Percentiles rank a stretch among this genome's conserved stretches.
These are phyloP conservation scores for Phengaris alcon DNA, from an alignment of 2,888 invertebrate species.

Conservation along the genomic window DNA sequence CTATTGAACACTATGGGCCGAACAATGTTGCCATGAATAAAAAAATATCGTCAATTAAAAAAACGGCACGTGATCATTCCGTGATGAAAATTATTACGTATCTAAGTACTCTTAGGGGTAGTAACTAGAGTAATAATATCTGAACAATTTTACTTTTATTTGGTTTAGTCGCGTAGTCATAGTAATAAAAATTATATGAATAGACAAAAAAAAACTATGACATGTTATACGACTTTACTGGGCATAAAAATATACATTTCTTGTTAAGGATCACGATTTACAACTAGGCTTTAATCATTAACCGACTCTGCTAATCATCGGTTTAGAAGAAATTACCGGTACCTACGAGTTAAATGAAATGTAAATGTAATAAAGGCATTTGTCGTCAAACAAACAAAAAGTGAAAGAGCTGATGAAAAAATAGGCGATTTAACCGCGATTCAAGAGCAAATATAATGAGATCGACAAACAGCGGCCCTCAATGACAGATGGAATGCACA, in stretches of 20 bases:
- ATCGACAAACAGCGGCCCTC: slow-evolving; percentile 51
- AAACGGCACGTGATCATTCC: background rate
- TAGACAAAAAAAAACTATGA: no score
- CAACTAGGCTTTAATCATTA: background rate
- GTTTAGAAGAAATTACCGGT: background rate
- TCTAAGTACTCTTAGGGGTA: background rate
- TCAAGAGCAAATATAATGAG: slow-evolving; percentile 21
- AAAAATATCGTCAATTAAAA: slow-evolving; percentile 1
- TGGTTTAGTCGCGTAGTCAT: no score
- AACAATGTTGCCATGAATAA: background rate
- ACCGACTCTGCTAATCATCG: background rate
- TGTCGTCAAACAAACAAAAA: slow-evolving; percentile 10
- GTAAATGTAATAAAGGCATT: background rate
- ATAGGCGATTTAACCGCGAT: slow-evolving; percentile 6
- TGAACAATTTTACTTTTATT: no score
- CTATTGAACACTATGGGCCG: slow-evolving; percentile 45
- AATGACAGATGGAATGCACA: slow-evolving; percentile 69
- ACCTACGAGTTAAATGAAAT: background rate
- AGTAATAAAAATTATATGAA: no score
- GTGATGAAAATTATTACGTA: background rate
- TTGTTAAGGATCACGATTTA: no score
- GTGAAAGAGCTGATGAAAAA: slow-evolving; percentile 6
- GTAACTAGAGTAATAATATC: background rate
- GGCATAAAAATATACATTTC: no score
- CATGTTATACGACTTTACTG: no score